These are phyloP conservation scores for Aramus guarauna DNA, from an alignment of 2,113 vertebrate species.

Conservation along the genomic window DNA sequence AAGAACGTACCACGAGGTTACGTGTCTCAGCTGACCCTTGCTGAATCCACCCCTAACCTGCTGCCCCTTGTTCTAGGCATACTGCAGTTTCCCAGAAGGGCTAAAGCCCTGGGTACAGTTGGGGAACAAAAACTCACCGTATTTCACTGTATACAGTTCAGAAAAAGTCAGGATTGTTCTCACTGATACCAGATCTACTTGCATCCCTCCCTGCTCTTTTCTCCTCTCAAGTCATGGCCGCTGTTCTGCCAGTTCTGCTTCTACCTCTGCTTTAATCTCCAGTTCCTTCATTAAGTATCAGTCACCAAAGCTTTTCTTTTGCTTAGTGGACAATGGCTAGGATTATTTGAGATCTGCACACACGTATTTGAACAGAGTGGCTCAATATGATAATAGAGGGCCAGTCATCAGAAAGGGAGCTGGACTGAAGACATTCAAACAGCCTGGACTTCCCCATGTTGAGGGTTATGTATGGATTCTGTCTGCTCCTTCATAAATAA, in stretches of 20 bases:
- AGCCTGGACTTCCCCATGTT: conserved; percentile 2
- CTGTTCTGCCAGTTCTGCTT: background rate
- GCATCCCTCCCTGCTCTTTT: background rate
- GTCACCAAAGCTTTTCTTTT: background rate
- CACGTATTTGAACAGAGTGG: background rate
- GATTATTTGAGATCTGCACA: background rate
- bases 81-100: background rate
- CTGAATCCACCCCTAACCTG: background rate
- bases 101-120: background rate
- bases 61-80: background rate
- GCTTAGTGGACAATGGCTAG: background rate
- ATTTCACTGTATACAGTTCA: background rate
- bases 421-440: background rate
- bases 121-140: background rate
- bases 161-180: background rate
- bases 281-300: background rate
- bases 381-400: background rate
- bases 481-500: conserved; percentile 66
- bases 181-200: background rate
- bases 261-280: background rate
- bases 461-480: conserved; percentile 42
- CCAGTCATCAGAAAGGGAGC: background rate
- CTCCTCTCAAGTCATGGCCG: background rate
- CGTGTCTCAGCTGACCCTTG: background rate
- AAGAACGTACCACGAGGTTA: background rate